Base-by-base conservation (phyloP, 2,888 invertebrate genomes). In the Smittia aterrima region DNA sequence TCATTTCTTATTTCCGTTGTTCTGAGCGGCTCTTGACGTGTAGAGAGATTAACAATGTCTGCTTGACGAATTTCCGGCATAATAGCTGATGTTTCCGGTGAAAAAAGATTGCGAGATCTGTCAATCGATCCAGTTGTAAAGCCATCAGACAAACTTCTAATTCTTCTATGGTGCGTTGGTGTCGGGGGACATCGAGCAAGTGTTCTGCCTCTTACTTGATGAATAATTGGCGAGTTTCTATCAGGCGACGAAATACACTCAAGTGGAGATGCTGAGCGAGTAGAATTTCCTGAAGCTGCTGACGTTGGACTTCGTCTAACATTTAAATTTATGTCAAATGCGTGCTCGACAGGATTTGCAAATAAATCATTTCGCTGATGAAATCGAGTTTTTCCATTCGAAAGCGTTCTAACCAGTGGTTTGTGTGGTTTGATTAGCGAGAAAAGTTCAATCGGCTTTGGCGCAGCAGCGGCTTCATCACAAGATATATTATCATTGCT, bases 161-260 rank as follows among this genome's bases (percentile, higher is more conserved):
- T 85, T 66, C 89, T 86, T 54, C 91, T 85, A 79, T 92, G 93
- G 81, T 94, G 94, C 0, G 93, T 94, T 0, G 94, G 94, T 0
- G 94, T 94, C 0, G 94, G 94, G 1, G 93, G 93, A 32, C 67
- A 74, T 78, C 80, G 54, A 78, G 78, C 54, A 64, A 76, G 75
- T 73, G 78, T 62, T 80, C 78, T 54, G 75, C 75, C 11, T 70
- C 38, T 38, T 13, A 74, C 74, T 27, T 71, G 54, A 22, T 32
- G 32, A 20, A 16, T 24, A 4, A 47, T 25, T 40, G 75, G 47
- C 4, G 72, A 75, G 20, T 76, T 75, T 13, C 77, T 77, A 47
- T 78, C 78, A 1, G 78, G 77, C 1, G 77, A 77, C 11, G 78
- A 77, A 1, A 76, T 67, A 27, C 79, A 76, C 75, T 83, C 83